A percentile compares a stretch with the other conserved stretches of the same genome.
These are phyloP conservation scores for Atherinomorus stipes DNA, from an alignment of 2,113 vertebrate genomes.

Conservation along the genomic window DNA sequence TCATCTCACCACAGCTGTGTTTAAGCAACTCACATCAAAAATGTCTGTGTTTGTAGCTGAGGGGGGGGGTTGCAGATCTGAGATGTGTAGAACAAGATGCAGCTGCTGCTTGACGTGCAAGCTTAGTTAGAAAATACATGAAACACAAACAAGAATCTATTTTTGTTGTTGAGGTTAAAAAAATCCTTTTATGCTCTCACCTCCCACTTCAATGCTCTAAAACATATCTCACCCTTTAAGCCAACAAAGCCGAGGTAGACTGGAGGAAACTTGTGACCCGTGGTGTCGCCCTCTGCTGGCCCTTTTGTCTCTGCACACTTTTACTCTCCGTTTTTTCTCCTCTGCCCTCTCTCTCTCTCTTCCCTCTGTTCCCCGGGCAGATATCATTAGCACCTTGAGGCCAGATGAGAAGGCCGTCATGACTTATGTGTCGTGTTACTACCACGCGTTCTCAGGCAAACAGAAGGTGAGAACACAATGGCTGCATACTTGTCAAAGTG, in stretches of 20 bases:
- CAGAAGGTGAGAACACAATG: slow-evolving; percentile 94
- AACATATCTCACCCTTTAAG: background rate
- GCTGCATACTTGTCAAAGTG: slow-evolving; percentile 2
- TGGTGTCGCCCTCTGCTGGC: slow-evolving; percentile 68
- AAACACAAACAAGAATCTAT: background rate
- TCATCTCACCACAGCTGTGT: slow-evolving; percentile 56
- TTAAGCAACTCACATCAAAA: slow-evolving; percentile 35
- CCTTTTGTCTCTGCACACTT: slow-evolving; percentile 81
- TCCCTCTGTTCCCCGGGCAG: slow-evolving; percentile 87
- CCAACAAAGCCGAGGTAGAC: slow-evolving; percentile 21
- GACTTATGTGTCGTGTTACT: slow-evolving; percentile 99
- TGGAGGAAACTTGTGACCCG: slow-evolving; percentile 57
- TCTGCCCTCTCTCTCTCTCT: slow-evolving; percentile 58
- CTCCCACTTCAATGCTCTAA: slow-evolving; percentile 12
- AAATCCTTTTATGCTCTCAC: background rate
- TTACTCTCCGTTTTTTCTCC: slow-evolving; percentile 80
- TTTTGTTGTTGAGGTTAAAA: background rate
- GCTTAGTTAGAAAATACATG: background rate
- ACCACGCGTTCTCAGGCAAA: slow-evolving; percentile 98
- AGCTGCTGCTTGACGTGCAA: background rate
- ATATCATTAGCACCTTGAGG: slow-evolving; percentile 99
- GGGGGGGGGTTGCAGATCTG: slow-evolving; percentile 1
- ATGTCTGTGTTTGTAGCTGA: slow-evolving; percentile 44
- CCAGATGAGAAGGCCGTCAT: slow-evolving; percentile 98
- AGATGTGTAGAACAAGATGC: slow-evolving; percentile 4